phyloP scores from a whole-genome alignment of 30 jellyfish, hydroid and myxozoan species.

The Morbakka virulenta region DNA sequence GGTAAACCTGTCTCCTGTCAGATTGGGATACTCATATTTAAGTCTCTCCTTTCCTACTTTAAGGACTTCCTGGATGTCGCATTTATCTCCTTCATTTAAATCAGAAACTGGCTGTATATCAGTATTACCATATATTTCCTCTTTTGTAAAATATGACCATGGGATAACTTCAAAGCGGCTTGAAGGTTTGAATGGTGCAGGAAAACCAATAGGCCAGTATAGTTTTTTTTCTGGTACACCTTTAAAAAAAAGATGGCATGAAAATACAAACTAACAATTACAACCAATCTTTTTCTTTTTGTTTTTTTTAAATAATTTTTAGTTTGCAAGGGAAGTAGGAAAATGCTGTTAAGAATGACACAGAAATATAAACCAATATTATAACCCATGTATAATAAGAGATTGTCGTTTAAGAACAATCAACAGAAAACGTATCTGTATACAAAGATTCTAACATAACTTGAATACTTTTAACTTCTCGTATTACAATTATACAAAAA shows the following conservation, averaged over 20 bases:
- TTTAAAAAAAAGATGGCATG: no score
- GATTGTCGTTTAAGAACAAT: no score
- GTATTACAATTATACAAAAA: no score
- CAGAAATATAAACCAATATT: no score
- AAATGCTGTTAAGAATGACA: no score
- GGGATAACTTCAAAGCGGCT: constrained; percentile 92
- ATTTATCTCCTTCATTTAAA: constrained; percentile 36
- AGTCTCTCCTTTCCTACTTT: constrained; percentile 48
- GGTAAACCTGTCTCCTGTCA: neutral
- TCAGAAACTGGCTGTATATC: constrained; percentile 75
- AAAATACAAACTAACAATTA: neutral
- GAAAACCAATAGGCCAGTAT: constrained; percentile 95
- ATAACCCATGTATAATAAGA: no score
- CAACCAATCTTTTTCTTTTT: neutral
- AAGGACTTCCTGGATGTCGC: constrained; percentile 67
- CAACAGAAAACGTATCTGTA: no score
- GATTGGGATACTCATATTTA: constrained; percentile 15
- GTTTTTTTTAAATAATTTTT: neutral
- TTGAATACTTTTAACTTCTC: no score
- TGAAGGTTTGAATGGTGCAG: constrained; percentile 84
- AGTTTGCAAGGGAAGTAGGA: neutral
- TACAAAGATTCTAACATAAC: no score
- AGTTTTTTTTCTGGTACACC: constrained; percentile 90
- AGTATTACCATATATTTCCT: constrained; percentile 48
- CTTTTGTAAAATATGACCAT: constrained; percentile 84